Base-by-base conservation (phyloP, 2,113 vertebrate species). In the Hepsetus odoe region DNA sequence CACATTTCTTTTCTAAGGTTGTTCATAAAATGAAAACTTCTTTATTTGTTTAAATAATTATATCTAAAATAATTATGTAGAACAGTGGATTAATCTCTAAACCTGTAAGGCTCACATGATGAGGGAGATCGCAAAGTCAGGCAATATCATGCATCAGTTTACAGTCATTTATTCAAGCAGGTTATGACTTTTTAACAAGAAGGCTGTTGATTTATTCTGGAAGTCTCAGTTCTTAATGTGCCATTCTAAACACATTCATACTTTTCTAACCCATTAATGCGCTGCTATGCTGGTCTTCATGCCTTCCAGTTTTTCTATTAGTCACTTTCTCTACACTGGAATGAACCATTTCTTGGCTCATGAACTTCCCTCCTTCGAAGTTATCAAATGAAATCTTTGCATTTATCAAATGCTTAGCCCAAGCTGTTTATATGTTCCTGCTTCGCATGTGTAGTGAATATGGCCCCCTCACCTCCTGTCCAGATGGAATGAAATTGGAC, bases 401-500 rank as follows among this genome's bases (percentile, higher is more conserved):
- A 35, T 76, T 42, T 65, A 28, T 5, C 71, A n/a, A 55, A 56
- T 33, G 20, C 28, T 72, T 73, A 40, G 56, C 30, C 13, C 38
- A 14, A 24, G 12, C 56, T 51, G 51, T 38, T 49, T 77, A 30
- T 40, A 38, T 20, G 20, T 20, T 70, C 49, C 35, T 26, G 32
- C 18, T 1, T n/a, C 69, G 59, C 61, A 82, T 69, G 18, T 74
- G 62, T 53, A 74, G 70, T n/a, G 38, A 0, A 58, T 38, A 40
- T 51, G 80, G 22, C 42, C 30, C 28, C 22, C 55, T 49, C 51
- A n/a, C 67, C 46, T 10, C 8, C 14, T 51, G 30, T 71, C 44
- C 30, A n/a, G 40, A 71, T 35, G 59, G 59, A 64, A 64, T 35
- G 30, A 64, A 35, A 20, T 70, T 49, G 40, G 22, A n/a, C 26